phyloP scores from a whole-genome alignment of 2,888 invertebrate species.

The Erpobdella octoculata region DNA sequence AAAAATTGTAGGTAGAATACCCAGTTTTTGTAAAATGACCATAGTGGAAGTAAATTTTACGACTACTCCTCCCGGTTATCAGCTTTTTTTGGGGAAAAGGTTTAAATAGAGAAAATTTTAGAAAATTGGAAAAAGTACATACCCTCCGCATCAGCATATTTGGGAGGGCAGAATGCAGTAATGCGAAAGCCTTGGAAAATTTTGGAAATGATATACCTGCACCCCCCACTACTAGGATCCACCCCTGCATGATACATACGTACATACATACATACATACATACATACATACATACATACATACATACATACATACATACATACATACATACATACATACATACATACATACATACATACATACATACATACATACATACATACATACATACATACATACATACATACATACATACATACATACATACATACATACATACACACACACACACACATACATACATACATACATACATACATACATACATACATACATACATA shows the following conservation, averaged over 20 bases:
- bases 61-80: no score
- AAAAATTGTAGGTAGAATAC: no score
- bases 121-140: no score
- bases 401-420: constrained; percentile 14
- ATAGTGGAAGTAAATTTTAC: no score
- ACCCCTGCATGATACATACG: background rate
- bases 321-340: background rate
- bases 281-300: background rate
- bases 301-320: background rate
- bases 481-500: constrained; percentile 9
- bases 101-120: no score
- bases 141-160: no score
- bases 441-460: constrained; percentile 23
- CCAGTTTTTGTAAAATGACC: no score
- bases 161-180: no score
- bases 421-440: constrained; percentile 24
- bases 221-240: background rate
- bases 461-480: constrained; percentile 22
- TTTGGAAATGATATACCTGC: no score
- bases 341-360: background rate
- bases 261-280: constrained; percentile 1
- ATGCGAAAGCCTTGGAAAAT: no score
- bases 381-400: constrained; percentile 15
- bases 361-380: background rate
- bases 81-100: no score